Conservation (phyloP, 2,888 invertebrate genomes). For the Camponotus fellah region DNA sequence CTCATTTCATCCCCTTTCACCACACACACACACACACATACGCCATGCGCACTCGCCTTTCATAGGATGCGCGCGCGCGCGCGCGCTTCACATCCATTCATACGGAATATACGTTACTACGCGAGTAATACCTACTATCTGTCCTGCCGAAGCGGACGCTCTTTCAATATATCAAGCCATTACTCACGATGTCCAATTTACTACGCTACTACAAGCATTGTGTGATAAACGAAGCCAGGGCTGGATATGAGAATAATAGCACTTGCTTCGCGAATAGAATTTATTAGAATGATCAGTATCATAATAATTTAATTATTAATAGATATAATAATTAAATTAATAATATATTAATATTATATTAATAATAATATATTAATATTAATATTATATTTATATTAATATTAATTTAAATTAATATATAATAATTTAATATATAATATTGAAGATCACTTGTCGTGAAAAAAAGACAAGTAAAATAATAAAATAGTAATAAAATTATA, state of each 20-base stretch:
- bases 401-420: neutral
- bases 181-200: slow-evolving; percentile 49
- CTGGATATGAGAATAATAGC: neutral
- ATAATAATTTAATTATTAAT: neutral
- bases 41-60: neutral
- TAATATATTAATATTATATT: neutral
- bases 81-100: slow-evolving; percentile 48
- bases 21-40: neutral
- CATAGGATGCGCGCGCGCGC: neutral
- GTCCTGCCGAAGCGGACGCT: slow-evolving; percentile 36
- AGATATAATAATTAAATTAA: neutral
- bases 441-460: too few species aligned
- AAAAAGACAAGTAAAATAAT: too few species aligned
- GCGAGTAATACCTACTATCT: slow-evolving; percentile 49
- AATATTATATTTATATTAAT: too few species aligned
- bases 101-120: slow-evolving; percentile 26
- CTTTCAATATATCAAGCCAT: slow-evolving; percentile 1
- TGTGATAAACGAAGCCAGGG: neutral
- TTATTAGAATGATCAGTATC: neutral
- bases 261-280: neutral
- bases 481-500: too few species aligned
- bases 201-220: slow-evolving; percentile 21
- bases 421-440: too few species aligned
- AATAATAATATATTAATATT: too few species aligned
- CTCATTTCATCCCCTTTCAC: slow-evolving; percentile 41